Base-by-base conservation (phyloP, 1,140 invertebrate genomes). In the Heliconius hermathena region DNA sequence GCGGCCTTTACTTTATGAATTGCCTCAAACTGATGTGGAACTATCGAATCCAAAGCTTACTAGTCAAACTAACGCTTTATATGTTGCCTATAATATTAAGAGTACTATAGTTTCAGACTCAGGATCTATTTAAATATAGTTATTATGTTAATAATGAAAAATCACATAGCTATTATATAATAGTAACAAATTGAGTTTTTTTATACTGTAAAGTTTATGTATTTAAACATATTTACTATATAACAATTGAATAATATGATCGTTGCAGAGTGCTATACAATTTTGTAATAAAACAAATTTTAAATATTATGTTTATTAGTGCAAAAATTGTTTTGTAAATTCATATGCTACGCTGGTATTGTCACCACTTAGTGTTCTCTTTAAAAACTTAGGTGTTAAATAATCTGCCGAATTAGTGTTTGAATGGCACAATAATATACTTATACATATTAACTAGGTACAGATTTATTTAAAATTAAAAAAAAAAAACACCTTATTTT, bases 351-450 rank as follows among this genome's bases (percentile, higher is more conserved):
- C 46, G 26, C 57, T 54, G 74, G 54, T 71, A 77, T 57, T 83
- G 85, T 89, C 89, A 90, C 90, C 90, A 82, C 83, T 85, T 91
- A 90, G 91, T 93, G 91, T 93, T 92, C 90, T 89, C 85, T 90
- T 85, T 87, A 86, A 89, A 89, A 74, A 75, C 20, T 85, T 89
- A 89, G 85, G 82, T 88, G 84, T 86, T 77, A 85, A 86, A 90
- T 88, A 85, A 91, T 89, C 85, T 89, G 87, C 92, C 91, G 91
- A 92, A 94, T 93, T 94, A 93, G 89, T 91, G 88, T 89, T 90
- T 90, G 89, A 89, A 91, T 92, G 90, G 86, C 85, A 86, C 84
- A 85, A 86, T 84, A 79, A 78, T 85, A 57, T 81, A 85, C 81
- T 84, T 83, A 84, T 76, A 66, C 60, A 66, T 66, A 66, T 66